A percentile compares a stretch with the other conserved stretches of the same genome.
These are phyloP conservation scores for Neodon shergylaensis DNA, from an alignment of 2,113 vertebrate genomes.

Conservation along the genomic window DNA sequence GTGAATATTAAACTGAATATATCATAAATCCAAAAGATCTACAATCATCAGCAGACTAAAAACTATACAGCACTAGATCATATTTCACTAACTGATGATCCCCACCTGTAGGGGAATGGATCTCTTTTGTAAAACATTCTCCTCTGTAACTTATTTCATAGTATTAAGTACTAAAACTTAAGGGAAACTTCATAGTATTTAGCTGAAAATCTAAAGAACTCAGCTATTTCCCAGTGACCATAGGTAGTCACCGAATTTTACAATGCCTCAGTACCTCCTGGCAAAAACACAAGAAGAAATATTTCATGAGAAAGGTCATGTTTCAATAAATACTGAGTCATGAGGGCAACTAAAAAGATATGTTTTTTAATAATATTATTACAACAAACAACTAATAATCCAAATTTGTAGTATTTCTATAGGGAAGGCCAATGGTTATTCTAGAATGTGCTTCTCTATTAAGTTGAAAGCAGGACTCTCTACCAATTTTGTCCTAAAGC, in stretches of 20 bases:
- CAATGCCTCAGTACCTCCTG: neutral
- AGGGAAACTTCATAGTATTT: neutral
- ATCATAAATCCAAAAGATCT: too few relatives aligned
- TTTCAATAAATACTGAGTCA: slow-evolving; percentile 50
- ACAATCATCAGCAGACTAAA: too few relatives aligned
- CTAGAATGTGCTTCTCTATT: slow-evolving; percentile 22
- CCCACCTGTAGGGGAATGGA: neutral
- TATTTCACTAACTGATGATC: neutral
- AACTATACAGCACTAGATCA: too few relatives aligned
- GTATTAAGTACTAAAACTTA: neutral
- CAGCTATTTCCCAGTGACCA: neutral
- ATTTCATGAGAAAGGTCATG: neutral
- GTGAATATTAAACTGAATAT: too few relatives aligned
- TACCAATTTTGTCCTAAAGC: neutral
- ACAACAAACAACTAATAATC: neutral
- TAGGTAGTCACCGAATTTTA: neutral
- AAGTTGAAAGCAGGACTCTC: slow-evolving; percentile 15
- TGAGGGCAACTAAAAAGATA: slow-evolving; percentile 12
- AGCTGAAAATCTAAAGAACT: slow-evolving; percentile 30
- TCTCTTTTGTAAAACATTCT: slow-evolving; percentile 38
- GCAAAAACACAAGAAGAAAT: slow-evolving; percentile 20
- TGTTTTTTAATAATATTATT: slow-evolving; percentile 36
- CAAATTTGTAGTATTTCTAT: neutral
- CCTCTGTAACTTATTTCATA: slow-evolving; percentile 22
- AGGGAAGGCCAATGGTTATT: neutral